Evolutionary conservation across 2,113 vertebrate genomes (phyloP).

Genomic region (Gnathonemus echidnorhynchus): DNA sequence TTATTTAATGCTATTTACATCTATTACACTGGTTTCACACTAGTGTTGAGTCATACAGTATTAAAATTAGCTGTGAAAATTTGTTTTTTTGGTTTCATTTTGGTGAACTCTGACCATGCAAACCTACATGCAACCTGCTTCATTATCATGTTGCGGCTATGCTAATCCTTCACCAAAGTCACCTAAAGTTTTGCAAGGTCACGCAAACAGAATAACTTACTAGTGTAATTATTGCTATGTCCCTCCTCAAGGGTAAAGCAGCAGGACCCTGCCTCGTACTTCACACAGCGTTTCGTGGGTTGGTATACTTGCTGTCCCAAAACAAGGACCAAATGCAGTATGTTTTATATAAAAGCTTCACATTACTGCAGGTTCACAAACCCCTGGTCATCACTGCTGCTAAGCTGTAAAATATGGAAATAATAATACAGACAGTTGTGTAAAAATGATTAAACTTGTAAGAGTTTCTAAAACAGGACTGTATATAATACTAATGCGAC

Average conservation of each 20-base stretch:
- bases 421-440: neutral
- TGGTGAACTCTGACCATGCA: neutral
- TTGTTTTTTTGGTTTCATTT: neutral
- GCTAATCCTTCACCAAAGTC: neutral
- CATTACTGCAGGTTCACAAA: neutral
- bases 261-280: neutral
- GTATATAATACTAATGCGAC: neutral
- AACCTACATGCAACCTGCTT: neutral
- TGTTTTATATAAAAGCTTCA: neutral
- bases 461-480: neutral
- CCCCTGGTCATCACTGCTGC: neutral
- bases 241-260: neutral
- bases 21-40: neutral
- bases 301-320: neutral
- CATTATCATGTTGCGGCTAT: neutral
- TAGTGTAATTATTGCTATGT: neutral
- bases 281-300: neutral
- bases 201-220: neutral
- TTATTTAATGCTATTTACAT: neutral
- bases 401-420: neutral
- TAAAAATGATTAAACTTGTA: neutral
- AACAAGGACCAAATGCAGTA: neutral
- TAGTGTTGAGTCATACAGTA: neutral
- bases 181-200: neutral
- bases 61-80: neutral